Conservation (phyloP, 2,113 vertebrate genomes). For the Caretta caretta region DNA sequence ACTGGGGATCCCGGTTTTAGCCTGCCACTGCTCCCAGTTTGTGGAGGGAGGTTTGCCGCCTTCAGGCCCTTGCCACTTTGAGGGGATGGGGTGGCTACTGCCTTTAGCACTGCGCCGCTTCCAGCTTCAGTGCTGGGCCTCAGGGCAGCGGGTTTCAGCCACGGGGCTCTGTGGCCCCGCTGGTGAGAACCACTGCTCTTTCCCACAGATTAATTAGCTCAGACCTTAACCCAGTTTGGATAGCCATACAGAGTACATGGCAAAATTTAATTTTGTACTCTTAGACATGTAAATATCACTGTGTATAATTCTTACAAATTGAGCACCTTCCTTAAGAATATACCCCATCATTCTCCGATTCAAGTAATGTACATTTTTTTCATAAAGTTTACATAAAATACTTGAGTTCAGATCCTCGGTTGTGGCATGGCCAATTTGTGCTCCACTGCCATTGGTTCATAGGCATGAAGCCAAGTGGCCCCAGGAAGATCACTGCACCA, state of each 20-base stretch:
- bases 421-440: neutral
- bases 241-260: neutral
- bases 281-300: neutral
- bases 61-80: too few relatives aligned
- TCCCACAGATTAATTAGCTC: too few relatives aligned
- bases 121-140: too few relatives aligned
- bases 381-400: neutral
- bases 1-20: too few relatives aligned
- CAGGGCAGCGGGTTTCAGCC: too few relatives aligned
- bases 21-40: too few relatives aligned
- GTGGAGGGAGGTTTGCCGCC: too few relatives aligned
- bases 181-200: too few relatives aligned
- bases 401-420: neutral
- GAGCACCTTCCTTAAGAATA: neutral
- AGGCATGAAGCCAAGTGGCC: neutral
- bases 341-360: neutral
- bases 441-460: neutral
- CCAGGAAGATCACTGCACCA: neutral
- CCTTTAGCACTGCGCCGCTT: too few relatives aligned
- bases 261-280: neutral
- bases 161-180: too few relatives aligned
- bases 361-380: neutral
- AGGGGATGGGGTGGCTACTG: too few relatives aligned
- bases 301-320: neutral
- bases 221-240: neutral